Evolutionary conservation across 2,888 invertebrate species (phyloP), one percentile per base, ranked within the genome.

Genomic region (Stramonita haemastoma): DNA sequence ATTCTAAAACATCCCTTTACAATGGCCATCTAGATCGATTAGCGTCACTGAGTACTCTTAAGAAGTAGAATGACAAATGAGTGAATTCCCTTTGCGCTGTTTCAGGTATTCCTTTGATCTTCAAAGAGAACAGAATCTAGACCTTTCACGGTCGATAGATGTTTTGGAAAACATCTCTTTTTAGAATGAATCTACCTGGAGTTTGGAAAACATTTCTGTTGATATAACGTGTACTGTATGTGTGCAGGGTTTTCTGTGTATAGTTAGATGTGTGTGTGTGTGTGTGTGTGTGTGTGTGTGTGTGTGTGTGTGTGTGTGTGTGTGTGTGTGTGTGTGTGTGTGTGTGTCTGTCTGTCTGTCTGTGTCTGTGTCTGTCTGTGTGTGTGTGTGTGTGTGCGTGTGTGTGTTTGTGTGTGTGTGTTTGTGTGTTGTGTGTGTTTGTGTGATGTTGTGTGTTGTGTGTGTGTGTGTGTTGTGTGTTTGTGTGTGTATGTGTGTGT

Each of bases 251-350:
- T n/a, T 60, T 77, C n/a, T 57, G 56, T 56, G 77, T 73, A 77
- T 46, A 15, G 17, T 19, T 83, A 15, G 17, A 34, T 84, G 84
- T 84, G 84, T 36, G 79, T 29, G 77, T 79, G 77, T 46, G 79
- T 79, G 36, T 22, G n/a, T 66, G 66, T 22, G 87, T 22, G 29
- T 57, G 34, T 19, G 70, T 34, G 66, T 32, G 77, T 73, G 66
- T 34, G n/a, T 87, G 70, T 87, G 87, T 56, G 56, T 84, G 36
- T 84, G 84, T 84, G 46, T 36, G 36, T 84, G 84, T 84, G 84
- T 84, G 17, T 84, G 84, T 13, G 56, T 84, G 36, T 84, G 36
- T 46, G 56, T 36, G 56, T 36, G 22, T 36, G 84, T 36, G 84
- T 36, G 84, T 84, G 56, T n/a, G 84, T 84, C 46, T 84, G 84